Conservation (phyloP, 2,888 invertebrate species). For the Mantis religiosa region DNA sequence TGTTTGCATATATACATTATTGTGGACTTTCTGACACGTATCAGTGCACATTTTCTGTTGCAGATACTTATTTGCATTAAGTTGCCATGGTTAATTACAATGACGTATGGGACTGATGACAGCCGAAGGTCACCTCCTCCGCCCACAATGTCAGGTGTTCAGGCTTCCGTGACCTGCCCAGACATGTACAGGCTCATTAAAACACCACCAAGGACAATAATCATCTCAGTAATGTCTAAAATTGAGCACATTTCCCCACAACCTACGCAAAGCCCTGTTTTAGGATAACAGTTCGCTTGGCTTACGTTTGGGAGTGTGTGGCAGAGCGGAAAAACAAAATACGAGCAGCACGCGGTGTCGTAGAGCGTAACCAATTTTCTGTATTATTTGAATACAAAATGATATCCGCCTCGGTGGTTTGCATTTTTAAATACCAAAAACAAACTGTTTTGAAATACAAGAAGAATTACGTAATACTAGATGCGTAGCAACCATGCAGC, state of each 20-base stretch:
- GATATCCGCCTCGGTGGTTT: background rate
- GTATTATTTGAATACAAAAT: background rate
- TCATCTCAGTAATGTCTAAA: background rate
- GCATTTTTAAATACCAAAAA: too few relatives aligned
- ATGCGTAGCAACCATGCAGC: too few relatives aligned
- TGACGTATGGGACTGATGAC: background rate
- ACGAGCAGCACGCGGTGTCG: background rate
- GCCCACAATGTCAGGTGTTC: background rate
- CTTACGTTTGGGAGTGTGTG: background rate
- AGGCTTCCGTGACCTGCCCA: background rate
- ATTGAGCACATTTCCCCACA: background rate
- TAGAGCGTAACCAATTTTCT: background rate
- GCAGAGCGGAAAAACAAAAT: background rate
- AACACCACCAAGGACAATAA: background rate
- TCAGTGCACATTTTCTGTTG: background rate
- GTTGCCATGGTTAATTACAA: background rate
- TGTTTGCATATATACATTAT: too few relatives aligned
- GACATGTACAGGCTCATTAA: background rate
- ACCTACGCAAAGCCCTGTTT: background rate
- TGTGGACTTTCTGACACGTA: too few relatives aligned
- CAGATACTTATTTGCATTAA: background rate
- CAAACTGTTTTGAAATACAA: too few relatives aligned
- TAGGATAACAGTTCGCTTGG: background rate
- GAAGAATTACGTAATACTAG: too few relatives aligned
- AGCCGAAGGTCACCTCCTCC: background rate